Conservation (phyloP, 2,888 invertebrate genomes). For the Sclerodermus sp. region DNA sequence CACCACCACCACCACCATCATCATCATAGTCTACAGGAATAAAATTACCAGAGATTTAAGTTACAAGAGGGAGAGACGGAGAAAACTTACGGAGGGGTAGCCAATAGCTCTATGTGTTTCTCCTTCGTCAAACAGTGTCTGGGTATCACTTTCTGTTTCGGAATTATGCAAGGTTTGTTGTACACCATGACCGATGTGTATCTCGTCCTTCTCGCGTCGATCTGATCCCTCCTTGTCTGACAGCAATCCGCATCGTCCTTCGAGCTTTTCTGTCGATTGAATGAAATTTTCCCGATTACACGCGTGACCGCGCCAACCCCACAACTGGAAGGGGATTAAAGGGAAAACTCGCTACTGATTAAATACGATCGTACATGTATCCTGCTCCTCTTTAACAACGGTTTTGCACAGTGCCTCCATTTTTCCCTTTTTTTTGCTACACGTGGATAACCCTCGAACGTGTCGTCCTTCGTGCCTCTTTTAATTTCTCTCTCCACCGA, state of each 20-base stretch:
- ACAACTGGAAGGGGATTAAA: not conserved
- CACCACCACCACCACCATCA: too few relatives aligned
- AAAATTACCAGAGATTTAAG: too few relatives aligned
- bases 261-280: too few relatives aligned
- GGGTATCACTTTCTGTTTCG: slow-evolving; percentile 34
- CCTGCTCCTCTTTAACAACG: slow-evolving; percentile 5
- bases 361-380: too few relatives aligned
- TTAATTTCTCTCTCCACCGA: slow-evolving; percentile 37
- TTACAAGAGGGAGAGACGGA: too few relatives aligned
- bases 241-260: slow-evolving; percentile 28
- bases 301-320: not conserved
- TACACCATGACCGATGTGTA: slow-evolving; percentile 26
- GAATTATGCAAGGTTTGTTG: slow-evolving; percentile 33
- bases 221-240: not conserved
- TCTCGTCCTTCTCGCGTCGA: slow-evolving; percentile 7
- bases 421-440: slow-evolving; percentile 13
- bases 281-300: too few relatives aligned
- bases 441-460: slow-evolving; percentile 23
- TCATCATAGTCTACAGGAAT: too few relatives aligned
- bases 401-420: slow-evolving; percentile 25
- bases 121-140: slow-evolving; percentile 41
- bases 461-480: slow-evolving; percentile 36
- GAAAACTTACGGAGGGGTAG: slow-evolving; percentile 40
- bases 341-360: too few relatives aligned
- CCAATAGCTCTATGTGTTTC: slow-evolving; percentile 39